Base-by-base conservation (phyloP, 2,113 vertebrate genomes). In the Empidonax alnorum region DNA sequence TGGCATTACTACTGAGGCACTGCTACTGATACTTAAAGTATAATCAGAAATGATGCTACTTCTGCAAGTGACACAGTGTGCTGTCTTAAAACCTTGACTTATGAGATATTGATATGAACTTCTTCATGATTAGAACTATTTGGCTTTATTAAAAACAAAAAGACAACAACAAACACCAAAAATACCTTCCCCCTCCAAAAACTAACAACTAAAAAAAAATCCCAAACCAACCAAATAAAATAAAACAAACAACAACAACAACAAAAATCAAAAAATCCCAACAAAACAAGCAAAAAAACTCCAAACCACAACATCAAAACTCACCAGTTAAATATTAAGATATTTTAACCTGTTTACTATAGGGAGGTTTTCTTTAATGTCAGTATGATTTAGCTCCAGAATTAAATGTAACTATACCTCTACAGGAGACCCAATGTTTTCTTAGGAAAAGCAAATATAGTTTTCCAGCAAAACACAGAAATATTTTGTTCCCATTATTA, bases 21-120 rank as follows among this genome's bases (percentile, higher is more conserved):
- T 94, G 77, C 84, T 97, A 96, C 61, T 63, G 52, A 90, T 96
- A 90, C 42, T 74, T 95, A 89, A 95, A 97, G 92, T 97, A 91
- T 68, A 24, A 12, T 78, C 87, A 58, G 81, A 95, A 96, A 95
- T 89, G 88, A 72, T 80, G 69, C 89, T 86, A 84, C 72, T 90
- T 49, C 59, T 91, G 61, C 39, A 76, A 83, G 69, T 81, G 67
- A 83, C 74, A 87, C 24, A 72, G n/a, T 63, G 37, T 71, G 47
- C 84, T 81, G 37, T 87, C 89, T 93, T 89, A 87, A 66, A 67
- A 22, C 39, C 35, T 85, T 73, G 72, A 87, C 83, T 79, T 30
- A 83, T 20, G 56, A 93, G 35, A 33, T 81, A 87, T 42, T 86
- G 74, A 25, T 83, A 63, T 39, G 37, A 80, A 66, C 13, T 82